Evolutionary conservation across 1,140 invertebrate genomes (phyloP).

Genomic region (Drosophila parvula): DNA sequence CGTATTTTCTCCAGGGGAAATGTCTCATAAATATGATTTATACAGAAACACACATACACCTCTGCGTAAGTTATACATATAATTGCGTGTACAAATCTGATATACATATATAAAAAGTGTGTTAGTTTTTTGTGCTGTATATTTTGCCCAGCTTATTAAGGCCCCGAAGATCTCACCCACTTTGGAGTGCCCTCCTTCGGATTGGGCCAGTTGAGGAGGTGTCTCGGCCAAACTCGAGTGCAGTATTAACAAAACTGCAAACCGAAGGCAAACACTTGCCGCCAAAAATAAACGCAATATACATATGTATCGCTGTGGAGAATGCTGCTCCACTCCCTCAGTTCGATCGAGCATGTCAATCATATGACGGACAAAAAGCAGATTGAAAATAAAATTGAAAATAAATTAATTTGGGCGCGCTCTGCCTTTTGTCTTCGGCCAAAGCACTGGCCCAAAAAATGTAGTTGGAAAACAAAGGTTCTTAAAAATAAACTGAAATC

Average conservation of each 20-base stretch:
- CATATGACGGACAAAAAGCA: conserved; percentile 49
- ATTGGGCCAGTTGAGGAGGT: conserved; percentile 23
- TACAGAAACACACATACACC: neutral
- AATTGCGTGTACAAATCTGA: conserved; percentile 41
- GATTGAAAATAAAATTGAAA: conserved; percentile 49
- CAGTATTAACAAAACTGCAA: conserved; percentile 57
- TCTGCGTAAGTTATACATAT: conserved; percentile 2
- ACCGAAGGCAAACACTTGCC: conserved; percentile 47
- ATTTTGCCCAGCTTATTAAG: conserved; percentile 20
- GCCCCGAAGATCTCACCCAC: conserved; percentile 15
- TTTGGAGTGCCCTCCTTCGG: conserved; percentile 4
- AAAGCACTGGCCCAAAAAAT: conserved; percentile 16
- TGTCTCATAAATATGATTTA: conserved; percentile 56
- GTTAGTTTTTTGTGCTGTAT: neutral
- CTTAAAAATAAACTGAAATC: too few relatives aligned
- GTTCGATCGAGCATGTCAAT: conserved; percentile 55
- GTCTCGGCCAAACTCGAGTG: conserved; percentile 34
- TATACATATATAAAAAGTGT: conserved; percentile 29
- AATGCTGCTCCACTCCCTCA: conserved; percentile 13
- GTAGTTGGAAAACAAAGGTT: neutral
- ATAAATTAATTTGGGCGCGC: conserved; percentile 41
- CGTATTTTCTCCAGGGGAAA: conserved; percentile 40
- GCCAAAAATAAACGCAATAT: conserved; percentile 49
- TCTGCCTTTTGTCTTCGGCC: conserved; percentile 17
- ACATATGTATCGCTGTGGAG: conserved; percentile 25